phyloP scores from a whole-genome alignment of 2,113 vertebrate species.

The Eidolon helvum region DNA sequence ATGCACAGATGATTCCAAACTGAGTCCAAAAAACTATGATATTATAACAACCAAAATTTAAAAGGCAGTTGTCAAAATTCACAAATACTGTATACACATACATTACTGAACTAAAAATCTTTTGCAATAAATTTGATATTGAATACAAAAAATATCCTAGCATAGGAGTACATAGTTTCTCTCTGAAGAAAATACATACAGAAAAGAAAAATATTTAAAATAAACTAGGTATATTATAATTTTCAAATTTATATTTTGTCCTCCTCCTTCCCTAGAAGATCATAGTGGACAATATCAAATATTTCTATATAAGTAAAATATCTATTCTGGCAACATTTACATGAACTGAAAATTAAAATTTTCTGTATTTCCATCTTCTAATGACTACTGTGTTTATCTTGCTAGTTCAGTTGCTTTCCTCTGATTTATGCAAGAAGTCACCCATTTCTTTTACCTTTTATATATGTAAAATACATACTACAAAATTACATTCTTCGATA shows the following conservation, averaged over 20 bases:
- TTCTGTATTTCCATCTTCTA: neutral
- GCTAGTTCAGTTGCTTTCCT: neutral
- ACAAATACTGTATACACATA: neutral
- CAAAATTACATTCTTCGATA: neutral
- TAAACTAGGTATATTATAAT: neutral
- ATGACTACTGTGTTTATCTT: neutral
- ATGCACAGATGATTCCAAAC: neutral
- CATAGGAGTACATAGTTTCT: neutral
- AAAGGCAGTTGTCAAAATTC: slow-evolving; percentile 23
- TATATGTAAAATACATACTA: neutral
- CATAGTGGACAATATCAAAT: neutral
- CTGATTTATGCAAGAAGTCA: neutral
- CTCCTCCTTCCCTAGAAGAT: neutral
- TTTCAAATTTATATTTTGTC: slow-evolving; percentile 27
- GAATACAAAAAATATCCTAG: slow-evolving; percentile 2
- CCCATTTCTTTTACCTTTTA: neutral
- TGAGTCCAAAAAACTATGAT: neutral
- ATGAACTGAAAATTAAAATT: slow-evolving; percentile 16
- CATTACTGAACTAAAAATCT: neutral
- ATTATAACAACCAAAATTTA: slow-evolving; percentile 8
- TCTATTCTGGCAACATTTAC: slow-evolving; percentile 1
- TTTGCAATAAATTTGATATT: neutral
- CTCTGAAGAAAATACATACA: neutral
- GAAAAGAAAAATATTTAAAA: neutral
- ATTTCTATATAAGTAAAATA: slow-evolving; percentile 10